Conservation (phyloP, 2,113 vertebrate species). For the Chaetorhynchus papuensis region DNA sequence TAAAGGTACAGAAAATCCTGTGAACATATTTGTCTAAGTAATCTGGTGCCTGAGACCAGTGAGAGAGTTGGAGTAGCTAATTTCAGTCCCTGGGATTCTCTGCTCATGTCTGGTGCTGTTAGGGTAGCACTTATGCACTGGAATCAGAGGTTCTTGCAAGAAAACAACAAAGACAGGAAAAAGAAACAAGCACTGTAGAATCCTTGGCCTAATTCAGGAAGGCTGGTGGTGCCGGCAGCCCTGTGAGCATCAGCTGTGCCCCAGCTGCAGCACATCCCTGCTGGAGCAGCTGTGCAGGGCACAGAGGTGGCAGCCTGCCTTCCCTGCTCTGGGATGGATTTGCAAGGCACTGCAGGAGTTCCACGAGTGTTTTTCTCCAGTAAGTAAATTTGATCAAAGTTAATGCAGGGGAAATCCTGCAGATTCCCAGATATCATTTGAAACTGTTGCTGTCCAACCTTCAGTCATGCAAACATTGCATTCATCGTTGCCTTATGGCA, state of each 20-base stretch:
- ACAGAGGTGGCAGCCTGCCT: neutral
- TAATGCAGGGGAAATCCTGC: neutral
- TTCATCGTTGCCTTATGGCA: accelerated
- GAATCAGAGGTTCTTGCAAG: neutral
- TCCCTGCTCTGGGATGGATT: accelerated
- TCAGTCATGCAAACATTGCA: accelerated
- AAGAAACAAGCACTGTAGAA: accelerated
- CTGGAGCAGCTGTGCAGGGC: neutral
- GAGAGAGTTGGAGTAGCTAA: accelerated
- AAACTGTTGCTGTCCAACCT: neutral
- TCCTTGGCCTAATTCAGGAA: neutral
- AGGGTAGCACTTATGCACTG: accelerated
- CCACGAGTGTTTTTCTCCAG: accelerated
- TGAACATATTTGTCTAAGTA: neutral
- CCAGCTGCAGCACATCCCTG: neutral
- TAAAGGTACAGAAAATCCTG: neutral
- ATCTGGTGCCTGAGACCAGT: neutral
- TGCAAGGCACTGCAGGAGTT: neutral
- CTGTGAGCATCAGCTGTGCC: neutral
- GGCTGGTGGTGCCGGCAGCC: accelerated
- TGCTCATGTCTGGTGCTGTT: accelerated
- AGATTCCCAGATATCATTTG: accelerated
- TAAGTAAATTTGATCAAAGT: neutral
- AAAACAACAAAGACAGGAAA: accelerated
- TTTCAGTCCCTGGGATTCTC: neutral